Evolutionary conservation across 2,797 vertebrate genomes (phyloP).

Genomic region (Coregonus suidteri): DNA sequence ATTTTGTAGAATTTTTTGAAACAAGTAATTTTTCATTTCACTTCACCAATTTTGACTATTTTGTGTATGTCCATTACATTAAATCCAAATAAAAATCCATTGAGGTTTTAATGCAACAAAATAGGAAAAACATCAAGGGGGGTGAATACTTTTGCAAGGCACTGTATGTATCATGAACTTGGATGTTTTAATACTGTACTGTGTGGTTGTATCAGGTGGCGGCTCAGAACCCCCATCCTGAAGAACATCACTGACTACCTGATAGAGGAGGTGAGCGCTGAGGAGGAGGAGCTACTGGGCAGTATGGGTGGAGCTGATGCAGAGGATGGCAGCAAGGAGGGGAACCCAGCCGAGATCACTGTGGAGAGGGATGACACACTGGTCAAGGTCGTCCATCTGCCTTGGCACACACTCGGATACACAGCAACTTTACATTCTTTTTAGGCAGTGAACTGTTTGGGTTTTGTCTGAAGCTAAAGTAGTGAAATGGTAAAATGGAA

Average conservation of each 20-base stretch:
- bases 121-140: too few species aligned
- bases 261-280: conserved; percentile 88
- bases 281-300: conserved; percentile 88
- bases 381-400: conserved; percentile 74
- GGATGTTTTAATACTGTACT: too few species aligned
- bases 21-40: too few species aligned
- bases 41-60: too few species aligned
- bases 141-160: too few species aligned
- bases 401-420: neutral
- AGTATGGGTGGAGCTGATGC: conserved; percentile 77
- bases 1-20: too few species aligned
- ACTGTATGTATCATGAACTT: too few species aligned
- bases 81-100: too few species aligned
- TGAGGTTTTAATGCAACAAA: too few species aligned
- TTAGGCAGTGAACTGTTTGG: neutral
- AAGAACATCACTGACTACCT: conserved; percentile 90
- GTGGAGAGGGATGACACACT: conserved; percentile 87
- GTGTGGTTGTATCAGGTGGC: conserved; percentile 60
- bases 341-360: conserved; percentile 79
- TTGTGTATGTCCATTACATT: too few species aligned
- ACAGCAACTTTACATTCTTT: neutral
- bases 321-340: conserved; percentile 74
- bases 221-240: conserved; percentile 86
- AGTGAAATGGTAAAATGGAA: too few species aligned
- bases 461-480: neutral